These are phyloP conservation scores for Macropus fuliginosus DNA, from an alignment of 2,797 vertebrate species.

Conservation along the genomic window DNA sequence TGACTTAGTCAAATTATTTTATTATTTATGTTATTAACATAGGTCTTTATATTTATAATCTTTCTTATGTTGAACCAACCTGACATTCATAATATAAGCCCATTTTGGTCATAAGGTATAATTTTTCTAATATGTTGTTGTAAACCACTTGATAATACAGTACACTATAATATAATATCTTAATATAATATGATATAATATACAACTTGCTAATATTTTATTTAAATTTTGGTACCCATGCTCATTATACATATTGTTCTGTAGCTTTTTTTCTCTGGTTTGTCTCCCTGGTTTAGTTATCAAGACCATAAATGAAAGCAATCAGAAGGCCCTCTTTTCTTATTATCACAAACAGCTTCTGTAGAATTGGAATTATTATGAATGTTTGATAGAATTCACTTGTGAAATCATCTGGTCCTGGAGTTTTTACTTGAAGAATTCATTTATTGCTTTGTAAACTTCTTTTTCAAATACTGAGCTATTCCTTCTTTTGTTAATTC, in stretches of 20 bases:
- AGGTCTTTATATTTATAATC: not conserved
- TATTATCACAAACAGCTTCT: not conserved
- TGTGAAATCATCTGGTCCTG: not conserved
- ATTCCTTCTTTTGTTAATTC: not conserved
- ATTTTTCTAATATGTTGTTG: not conserved
- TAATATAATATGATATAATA: no score
- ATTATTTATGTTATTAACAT: not conserved
- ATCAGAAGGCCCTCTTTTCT: not conserved
- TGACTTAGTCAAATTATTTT: conserved; percentile 11
- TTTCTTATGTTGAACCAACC: not conserved
- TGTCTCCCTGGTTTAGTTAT: not conserved
- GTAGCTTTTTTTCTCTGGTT: not conserved
- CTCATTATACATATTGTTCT: not conserved
- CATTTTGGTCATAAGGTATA: not conserved
- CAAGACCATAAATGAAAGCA: not conserved
- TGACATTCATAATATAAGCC: not conserved
- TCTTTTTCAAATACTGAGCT: not conserved
- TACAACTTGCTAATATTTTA: not conserved
- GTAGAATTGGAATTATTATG: not conserved
- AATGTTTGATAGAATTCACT: not conserved
- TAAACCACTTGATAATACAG: not conserved
- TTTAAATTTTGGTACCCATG: not conserved
- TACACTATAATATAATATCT: no score
- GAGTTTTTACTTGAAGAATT: not conserved
- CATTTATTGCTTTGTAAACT: not conserved